Evolutionary conservation across 2,888 invertebrate species (phyloP), one percentile per base, ranked within the genome.

Genomic region (Dryomyza anilis): DNA sequence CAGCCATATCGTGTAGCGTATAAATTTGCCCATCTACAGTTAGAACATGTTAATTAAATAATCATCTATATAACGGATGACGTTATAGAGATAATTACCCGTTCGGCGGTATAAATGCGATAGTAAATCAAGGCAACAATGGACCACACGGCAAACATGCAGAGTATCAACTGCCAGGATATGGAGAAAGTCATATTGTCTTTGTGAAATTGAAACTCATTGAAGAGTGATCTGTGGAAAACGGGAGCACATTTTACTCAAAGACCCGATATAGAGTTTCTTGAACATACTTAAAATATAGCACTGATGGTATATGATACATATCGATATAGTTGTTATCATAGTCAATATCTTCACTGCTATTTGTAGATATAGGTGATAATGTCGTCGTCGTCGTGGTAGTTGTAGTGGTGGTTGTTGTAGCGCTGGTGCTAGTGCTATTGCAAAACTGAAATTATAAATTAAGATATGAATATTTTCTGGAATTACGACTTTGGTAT

Each of bases 11-110:
- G 74, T 66, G 19, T 73, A 74, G 0, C 80, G 75, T 2, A 75
- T 25, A 0, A 76, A 50, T 53, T 67, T 69, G 2, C 76, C 81
- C 53, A 81, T 59, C 69, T 69, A 45, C 12, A 68, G 27, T 8
- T 50, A 21, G 30, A 56, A n/a, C 3, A 33, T 7, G 12, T 12
- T 46, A 3, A 21, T 21, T 46, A 57, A 16, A n/a, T 23, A 10
- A 16, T 3, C 16, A 2, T 3, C 12, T 7, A 14, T 39, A 45
- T 48, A 23, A 25, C 21, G 2, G n/a, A 4, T 14, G 1, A 48
- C 12, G 48, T 25, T 3, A 16, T 12, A 27, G n/a, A n/a, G n/a
- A 23, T 23, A 5, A 10, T 8, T 61, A 61, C 61, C 53, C 53
- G 39, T n/a, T 53, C 61, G 21, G 19, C 19, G n/a, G 10, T 27